Evolutionary conservation across 2,888 invertebrate genomes (phyloP).

Genomic region (Reticulitermes lucifugus): DNA sequence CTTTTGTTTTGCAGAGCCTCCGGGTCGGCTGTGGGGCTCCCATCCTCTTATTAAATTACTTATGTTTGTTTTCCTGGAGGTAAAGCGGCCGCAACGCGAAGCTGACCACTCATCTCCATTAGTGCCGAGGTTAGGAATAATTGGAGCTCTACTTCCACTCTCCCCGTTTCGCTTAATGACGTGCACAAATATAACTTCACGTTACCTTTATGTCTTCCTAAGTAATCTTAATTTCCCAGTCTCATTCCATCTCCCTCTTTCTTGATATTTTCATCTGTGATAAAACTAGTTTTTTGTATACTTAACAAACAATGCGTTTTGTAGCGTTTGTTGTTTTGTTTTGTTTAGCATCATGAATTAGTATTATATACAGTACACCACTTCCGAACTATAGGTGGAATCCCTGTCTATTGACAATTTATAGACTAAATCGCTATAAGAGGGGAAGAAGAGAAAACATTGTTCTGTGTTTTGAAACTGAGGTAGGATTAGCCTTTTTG

Average conservation of each 20-base stretch:
- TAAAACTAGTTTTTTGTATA: not conserved
- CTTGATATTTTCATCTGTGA: not conserved
- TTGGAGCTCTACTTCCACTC: too few species aligned
- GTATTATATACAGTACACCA: not conserved
- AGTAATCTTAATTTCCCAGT: too few species aligned
- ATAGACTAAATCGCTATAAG: not conserved
- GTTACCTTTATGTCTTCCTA: too few species aligned
- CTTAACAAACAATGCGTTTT: not conserved
- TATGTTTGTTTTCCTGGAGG: too few species aligned
- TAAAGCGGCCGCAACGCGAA: too few species aligned
- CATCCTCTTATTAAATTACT: too few species aligned
- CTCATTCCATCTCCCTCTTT: not conserved
- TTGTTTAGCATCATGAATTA: not conserved
- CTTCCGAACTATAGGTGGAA: not conserved
- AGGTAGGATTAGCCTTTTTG: slow-evolving; percentile 25
- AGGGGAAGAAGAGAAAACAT: not conserved
- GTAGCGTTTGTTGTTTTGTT: not conserved
- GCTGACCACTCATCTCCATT: too few species aligned
- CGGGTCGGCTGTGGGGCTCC: too few species aligned
- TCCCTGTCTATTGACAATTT: not conserved
- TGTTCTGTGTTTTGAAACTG: not conserved
- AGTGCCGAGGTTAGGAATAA: too few species aligned
- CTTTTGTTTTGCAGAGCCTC: too few species aligned
- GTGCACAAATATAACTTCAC: too few species aligned
- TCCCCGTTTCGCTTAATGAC: too few species aligned